Evolutionary conservation across 35 echinoderm and acorn worm genomes (phyloP), one percentile per base, ranked within the genome.

Genomic region (Apostichopus japonicus): DNA sequence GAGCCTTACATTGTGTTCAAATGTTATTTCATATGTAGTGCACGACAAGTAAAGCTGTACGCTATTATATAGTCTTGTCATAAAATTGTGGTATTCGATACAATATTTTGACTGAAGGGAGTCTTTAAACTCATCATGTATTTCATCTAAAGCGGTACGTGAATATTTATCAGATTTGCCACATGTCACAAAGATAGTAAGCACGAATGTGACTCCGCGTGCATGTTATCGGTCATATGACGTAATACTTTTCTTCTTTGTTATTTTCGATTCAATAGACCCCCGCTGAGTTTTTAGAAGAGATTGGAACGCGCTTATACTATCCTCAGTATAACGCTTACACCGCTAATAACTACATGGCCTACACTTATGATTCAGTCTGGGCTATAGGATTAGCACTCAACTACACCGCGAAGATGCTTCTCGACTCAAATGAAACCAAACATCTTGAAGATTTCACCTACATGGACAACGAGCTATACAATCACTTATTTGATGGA

Each of bases 401-500:
- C 14, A 79, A 92, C 55, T 23, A 79, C 21, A 52, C 90, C 8
- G 10, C 90, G 2, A 33, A 53, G 13, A 23, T 81, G 1, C 44
- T 92, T 44, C 23, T 27, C 22, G 76, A 10, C n/a, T 8, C 15
- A 8, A 80, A 92, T 57, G 24, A 13, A 2, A 25, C 54, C 52
- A 92, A 58, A 57, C 16, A 77, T 22, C 76, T 92, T 62, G 90
- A 92, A 82, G 90, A 92, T 63, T 92, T 81, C 65, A 92, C 90
- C 1, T 92, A 92, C 77, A 79, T 16, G 15, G 90, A 92, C 62
- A 65, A 55, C 11, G 90, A 65, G n/a, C 53, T 92, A 55, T 79
- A 77, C 55, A 62, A 92, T 57, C 19, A 80, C 16, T 92, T 92
- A 24, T 92, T 80, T 55, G 33, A 92, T 24, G 75, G 55, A 58